These are phyloP conservation scores for Eolophus roseicapilla DNA, from an alignment of 2,113 vertebrate species.

Conservation along the genomic window DNA sequence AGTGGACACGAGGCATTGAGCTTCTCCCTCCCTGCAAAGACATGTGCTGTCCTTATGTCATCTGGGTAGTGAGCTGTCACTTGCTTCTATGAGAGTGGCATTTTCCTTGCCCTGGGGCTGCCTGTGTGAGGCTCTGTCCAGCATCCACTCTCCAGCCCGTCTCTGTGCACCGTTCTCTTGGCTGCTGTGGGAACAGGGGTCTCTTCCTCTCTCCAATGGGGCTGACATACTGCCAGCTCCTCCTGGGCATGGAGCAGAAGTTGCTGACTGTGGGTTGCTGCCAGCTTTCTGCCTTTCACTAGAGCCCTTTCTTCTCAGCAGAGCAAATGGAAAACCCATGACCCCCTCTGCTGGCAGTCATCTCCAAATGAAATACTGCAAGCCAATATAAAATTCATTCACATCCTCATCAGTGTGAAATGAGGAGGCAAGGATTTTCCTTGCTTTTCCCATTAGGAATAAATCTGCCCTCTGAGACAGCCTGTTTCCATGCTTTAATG, in stretches of 20 bases:
- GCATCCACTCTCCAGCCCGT: neutral
- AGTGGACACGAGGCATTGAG: fast-evolving
- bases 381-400: neutral
- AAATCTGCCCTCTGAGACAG: constrained; percentile 17
- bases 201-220: neutral
- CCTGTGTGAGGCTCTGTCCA: neutral
- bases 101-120: neutral
- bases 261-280: neutral
- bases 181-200: neutral
- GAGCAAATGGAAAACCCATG: neutral
- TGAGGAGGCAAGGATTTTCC: neutral
- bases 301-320: neutral
- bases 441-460: constrained; percentile 13
- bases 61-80: neutral
- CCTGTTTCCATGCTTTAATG: neutral
- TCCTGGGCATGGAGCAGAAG: neutral
- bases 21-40: neutral
- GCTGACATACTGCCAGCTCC: neutral
- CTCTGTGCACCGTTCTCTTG: neutral
- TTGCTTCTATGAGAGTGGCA: neutral
- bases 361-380: neutral
- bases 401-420: neutral
- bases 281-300: neutral
- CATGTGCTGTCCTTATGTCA: neutral
- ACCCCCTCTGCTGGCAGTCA: constrained; percentile 57